Base-by-base conservation (phyloP, 2,113 vertebrate genomes). In the Smithornis capensis region DNA sequence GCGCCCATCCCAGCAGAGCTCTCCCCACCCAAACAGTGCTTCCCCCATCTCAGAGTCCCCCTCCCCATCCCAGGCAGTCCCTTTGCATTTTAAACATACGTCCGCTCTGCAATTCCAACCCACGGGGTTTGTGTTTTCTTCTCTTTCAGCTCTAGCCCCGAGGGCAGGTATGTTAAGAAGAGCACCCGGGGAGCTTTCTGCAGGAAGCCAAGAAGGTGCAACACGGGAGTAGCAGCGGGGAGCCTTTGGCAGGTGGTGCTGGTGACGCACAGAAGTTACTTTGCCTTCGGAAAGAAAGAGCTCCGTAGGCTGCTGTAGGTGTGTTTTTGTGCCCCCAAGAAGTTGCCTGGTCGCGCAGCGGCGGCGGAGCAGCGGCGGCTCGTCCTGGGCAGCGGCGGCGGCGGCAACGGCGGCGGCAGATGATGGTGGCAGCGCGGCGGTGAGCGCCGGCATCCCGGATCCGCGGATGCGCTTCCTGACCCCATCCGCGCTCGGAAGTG, bases 391-490 rank as follows among this genome's bases (percentile, higher is more conserved):
- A 77, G 97, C 79, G 45, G 95, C 90, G 35, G 97, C 79, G 42
- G 95, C 90, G 35, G 95, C 90, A 53, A 95, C 93, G 42, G 95
- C 90, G 35, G 95, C 90, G 53, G 96, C 93, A 94, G 97, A 97
- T 97, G 95, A 97, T 98, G 98, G 97, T 97, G 97, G 97, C 96
- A 65, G 92, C 94, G 59, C 89, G 35, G 90, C 80, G 31, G 22
- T 44, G 53, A 10, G 80, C 71, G 23, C 95, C 83, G 44, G 82
- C 87, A 87, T 87, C 77, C 42, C 94, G 8, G 85, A 79, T 87
- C 96, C 75, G 81, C 89, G 79, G 76, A 76, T 92, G 97, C 69
- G 84, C 92, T 95, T 71, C 69, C 70, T 29, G 13, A 13, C 57
- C 57, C 35, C 67, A 21, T 71, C 93, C 45, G 87, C 78, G 63